phyloP scores from a whole-genome alignment of 1,140 invertebrate genomes.

The Physella acuta region DNA sequence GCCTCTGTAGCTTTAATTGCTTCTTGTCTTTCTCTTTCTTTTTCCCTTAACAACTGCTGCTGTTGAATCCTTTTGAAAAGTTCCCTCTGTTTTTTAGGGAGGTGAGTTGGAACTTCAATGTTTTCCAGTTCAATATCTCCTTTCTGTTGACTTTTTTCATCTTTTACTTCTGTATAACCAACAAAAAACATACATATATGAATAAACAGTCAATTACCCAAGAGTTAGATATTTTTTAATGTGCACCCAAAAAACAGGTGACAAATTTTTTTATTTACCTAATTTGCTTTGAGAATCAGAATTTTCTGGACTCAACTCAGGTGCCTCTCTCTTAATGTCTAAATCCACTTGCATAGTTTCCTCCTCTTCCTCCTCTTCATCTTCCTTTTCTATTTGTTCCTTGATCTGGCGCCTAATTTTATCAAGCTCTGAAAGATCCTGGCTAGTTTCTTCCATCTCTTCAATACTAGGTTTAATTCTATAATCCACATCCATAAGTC shows the following conservation, averaged over 20 bases:
- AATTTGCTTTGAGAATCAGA: too few species aligned
- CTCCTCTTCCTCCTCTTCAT: conserved; percentile 20
- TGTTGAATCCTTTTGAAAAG: conserved; percentile 71
- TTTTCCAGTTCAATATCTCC: conserved; percentile 8
- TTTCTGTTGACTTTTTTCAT: not conserved
- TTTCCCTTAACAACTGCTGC: conserved; percentile 65
- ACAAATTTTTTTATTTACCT: too few species aligned
- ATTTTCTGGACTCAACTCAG: not conserved
- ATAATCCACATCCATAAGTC: conserved; percentile 22
- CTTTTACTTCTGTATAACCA: too few species aligned
- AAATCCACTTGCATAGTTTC: not conserved
- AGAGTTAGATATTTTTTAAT: too few species aligned
- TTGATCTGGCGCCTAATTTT: conserved; percentile 20
- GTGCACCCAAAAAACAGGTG: too few species aligned
- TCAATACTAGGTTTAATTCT: conserved; percentile 13
- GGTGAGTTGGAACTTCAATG: conserved; percentile 51
- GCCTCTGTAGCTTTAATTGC: conserved; percentile 27
- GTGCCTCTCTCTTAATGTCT: not conserved
- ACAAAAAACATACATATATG: too few species aligned
- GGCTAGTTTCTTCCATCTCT: conserved; percentile 6
- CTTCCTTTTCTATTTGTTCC: conserved; percentile 26
- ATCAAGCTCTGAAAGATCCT: conserved; percentile 19
- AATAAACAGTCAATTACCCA: too few species aligned
- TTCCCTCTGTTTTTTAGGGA: conserved; percentile 72
- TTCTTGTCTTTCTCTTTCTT: conserved; percentile 28